These are phyloP conservation scores for Geococcyx californianus DNA, from an alignment of 2,113 vertebrate species.

Conservation along the genomic window DNA sequence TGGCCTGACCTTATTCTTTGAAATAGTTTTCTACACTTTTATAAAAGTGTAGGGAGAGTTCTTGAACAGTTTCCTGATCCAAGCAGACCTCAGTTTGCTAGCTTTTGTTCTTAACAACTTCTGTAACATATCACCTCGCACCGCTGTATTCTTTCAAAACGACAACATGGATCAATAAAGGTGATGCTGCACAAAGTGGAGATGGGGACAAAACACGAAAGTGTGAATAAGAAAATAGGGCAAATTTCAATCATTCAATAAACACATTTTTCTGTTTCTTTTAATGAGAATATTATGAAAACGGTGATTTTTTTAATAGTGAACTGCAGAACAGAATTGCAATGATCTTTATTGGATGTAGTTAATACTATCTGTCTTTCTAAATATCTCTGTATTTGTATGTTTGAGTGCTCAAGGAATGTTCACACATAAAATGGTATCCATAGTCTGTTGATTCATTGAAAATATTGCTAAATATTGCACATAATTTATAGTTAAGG, in stretches of 20 bases:
- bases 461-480: conserved; percentile 23
- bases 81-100: not conserved
- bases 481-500: not conserved
- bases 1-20: not conserved
- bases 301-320: not conserved
- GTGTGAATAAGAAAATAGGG: not conserved
- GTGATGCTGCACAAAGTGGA: not conserved
- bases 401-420: not conserved
- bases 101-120: not conserved
- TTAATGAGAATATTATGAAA: not conserved
- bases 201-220: not conserved
- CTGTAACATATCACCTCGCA: not conserved
- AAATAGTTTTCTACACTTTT: not conserved
- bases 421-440: not conserved
- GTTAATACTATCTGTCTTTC: not conserved
- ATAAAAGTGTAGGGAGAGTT: not conserved
- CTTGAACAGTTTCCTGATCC: not conserved
- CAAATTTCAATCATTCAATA: not conserved
- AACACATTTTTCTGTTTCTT: not conserved
- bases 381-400: not conserved
- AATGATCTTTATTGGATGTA: not conserved
- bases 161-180: not conserved
- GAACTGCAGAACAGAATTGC: not conserved
- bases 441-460: not conserved
- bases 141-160: fast-evolving